Evolutionary conservation across 2,113 vertebrate species (phyloP), one percentile per base, ranked within the genome.

Genomic region (Rhodinocichla rosea): DNA sequence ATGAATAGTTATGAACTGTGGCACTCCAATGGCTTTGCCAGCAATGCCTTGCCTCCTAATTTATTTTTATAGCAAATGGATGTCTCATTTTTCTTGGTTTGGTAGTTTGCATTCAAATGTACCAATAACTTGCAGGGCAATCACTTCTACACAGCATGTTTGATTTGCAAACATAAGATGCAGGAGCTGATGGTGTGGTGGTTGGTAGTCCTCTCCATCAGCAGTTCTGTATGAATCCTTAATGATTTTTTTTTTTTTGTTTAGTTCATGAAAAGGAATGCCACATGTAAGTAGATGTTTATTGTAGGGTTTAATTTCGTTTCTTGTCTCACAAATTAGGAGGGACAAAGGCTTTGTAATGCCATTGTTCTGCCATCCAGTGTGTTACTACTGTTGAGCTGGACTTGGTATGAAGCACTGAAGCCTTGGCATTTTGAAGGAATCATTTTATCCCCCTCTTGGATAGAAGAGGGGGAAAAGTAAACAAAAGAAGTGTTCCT

Each of bases 31-130:
- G 94, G 57, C 89, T 98, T 97, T 96, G 94, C 97, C 95, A 97
- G 95, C 91, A 96, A 96, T 93, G 79, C 91, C 86, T 55, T 93
- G 96, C 92, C 84, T 97, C 86, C 94, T 96, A 95, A 96, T 96
- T 97, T 98, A 96, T 97, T 98, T 98, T 98, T 98, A 96, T 90
- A 96, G 97, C 79, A 95, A 94, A 95, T 40, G 56, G 95, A 94
- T 96, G 87, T 60, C 88, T 97, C 96, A 87, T 95, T 97, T 97
- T 97, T 98, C 98, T 97, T 85, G 97, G 96, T 96, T 97, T 96
- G 94, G 93, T 95, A 94, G 95, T 97, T 96, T 96, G 95, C 94
- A 97, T 97, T 97, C 94, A 97, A 95, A 98, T 97, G 80, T 97
- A 97, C 96, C 94, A 92, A 96, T 95, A 97, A 92, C 71, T 96